A percentile compares a stretch with the other conserved stretches of the same genome.
Evolutionary conservation across 2,888 invertebrate species (phyloP).

Genomic region (Dryobota labecula): DNA sequence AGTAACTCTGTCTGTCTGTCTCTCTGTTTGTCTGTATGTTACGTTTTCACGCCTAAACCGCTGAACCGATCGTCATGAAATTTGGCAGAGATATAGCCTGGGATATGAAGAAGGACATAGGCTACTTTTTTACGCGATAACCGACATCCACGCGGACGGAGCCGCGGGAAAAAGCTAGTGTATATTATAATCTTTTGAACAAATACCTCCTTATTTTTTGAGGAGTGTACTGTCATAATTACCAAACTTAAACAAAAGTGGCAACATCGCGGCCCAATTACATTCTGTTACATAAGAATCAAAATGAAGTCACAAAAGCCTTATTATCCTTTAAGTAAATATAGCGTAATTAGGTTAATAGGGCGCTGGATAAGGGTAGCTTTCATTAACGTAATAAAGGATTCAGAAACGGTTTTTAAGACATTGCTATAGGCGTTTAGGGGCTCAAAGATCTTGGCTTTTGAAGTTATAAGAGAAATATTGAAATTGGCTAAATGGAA

Average conservation of each 20-base stretch:
- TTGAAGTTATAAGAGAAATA: conserved; percentile 24
- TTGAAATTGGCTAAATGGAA: background rate
- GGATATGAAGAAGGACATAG: no score
- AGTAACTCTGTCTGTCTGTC: no score
- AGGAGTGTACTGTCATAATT: no score
- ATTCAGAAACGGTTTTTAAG: conserved; percentile 26
- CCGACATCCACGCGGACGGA: no score
- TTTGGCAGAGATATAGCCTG: no score
- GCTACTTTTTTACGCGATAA: no score
- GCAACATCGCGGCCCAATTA: conserved; percentile 1
- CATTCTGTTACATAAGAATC: conserved; percentile 21
- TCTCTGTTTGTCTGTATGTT: no score
- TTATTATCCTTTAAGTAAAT: conserved; percentile 38
- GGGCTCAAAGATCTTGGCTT: conserved; percentile 25
- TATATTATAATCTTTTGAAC: no score
- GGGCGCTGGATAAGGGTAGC: conserved; percentile 4
- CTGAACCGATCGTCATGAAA: no score
- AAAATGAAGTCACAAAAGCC: conserved; percentile 39
- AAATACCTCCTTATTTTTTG: no score
- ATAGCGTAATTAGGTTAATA: conserved; percentile 47
- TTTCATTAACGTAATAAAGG: conserved; percentile 27
- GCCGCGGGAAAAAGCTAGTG: no score
- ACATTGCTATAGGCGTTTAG: conserved; percentile 21
- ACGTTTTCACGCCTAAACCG: no score
- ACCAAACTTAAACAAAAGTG: background rate